Evolutionary conservation across 2,888 invertebrate genomes (phyloP).

Genomic region (Diogma glabrata): DNA sequence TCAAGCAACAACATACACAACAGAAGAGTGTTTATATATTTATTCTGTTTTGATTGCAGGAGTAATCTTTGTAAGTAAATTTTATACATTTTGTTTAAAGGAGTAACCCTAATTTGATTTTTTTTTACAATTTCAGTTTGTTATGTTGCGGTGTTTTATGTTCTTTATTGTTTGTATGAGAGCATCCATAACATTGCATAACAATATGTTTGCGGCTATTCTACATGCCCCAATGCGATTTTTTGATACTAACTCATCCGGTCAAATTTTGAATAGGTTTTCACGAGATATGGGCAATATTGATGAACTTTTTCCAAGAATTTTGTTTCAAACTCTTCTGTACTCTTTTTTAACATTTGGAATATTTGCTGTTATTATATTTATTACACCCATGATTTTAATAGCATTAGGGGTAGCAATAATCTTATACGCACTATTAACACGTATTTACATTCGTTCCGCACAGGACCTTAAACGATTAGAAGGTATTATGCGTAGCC

Average conservation of each 20-base stretch:
- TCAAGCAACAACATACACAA: background rate
- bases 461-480: conserved; percentile 63
- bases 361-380: conserved; percentile 57
- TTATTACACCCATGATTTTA: conserved; percentile 56
- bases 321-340: conserved; percentile 43
- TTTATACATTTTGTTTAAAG: too few species aligned
- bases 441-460: conserved; percentile 57
- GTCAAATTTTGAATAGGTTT: conserved; percentile 61
- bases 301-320: conserved; percentile 44
- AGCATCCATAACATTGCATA: conserved; percentile 65
- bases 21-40: conserved; percentile 32
- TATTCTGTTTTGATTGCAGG: conserved; percentile 25
- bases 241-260: conserved; percentile 76
- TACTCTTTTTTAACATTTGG: conserved; percentile 53
- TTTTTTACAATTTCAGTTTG: too few species aligned
- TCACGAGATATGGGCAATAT: conserved; percentile 60
- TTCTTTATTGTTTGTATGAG: conserved; percentile 69
- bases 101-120: too few species aligned
- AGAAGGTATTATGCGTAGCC: conserved; percentile 69
- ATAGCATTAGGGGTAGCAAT: conserved; percentile 54
- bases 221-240: conserved; percentile 68
- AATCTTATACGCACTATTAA: conserved; percentile 47
- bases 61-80: conserved; percentile 22
- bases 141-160: conserved; percentile 47
- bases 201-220: conserved; percentile 71